Base-by-base conservation (phyloP, 2,797 vertebrate species). In the Propithecus deckenii region DNA sequence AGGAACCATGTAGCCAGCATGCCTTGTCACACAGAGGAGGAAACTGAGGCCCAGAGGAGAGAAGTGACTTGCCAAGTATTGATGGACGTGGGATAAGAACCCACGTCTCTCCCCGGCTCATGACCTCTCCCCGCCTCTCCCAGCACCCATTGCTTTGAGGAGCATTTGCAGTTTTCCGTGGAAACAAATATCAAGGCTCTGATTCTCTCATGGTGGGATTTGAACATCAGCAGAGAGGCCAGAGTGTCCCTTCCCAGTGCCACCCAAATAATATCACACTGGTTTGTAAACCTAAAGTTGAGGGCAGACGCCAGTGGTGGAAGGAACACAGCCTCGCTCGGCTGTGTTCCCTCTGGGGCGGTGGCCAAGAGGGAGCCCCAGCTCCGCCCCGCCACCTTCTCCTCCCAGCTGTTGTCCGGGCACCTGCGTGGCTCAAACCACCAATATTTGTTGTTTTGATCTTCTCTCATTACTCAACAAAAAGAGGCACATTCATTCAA, bases 401-500 rank as follows among this genome's bases (percentile, higher is more conserved):
- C 25, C 59, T 69, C 22, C 74, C 18, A 72, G 32, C 35, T 57
- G 18, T 50, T 48, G 13, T 35, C 48, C 3, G 1, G 9, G 22
- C 1, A 48, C 17, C 32, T 57, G 23, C 10, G 0, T n/a, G 9
- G 30, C 12, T 30, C 28, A 48, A 28, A 52, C 35, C 22, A 72
- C 35, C 63, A 35, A 28, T n/a, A 28, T 17, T 4, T n/a, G n/a
- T 23, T 57, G 67, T 71, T 17, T 46, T 35, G 38, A 91, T 50
- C 85, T 69, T 41, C 17, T 65, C 52, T 71, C 78, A 15, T 90
- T 12, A 38, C 28, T 63, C 3, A 65, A 4, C 23, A 61, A 28
- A 59, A 59, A 12, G 12, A 94, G 28, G 22, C 15, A 78, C 22
- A 78, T 89, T 79, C 75, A 74, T 69, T 95, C 75, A 87, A 78